Evolutionary conservation across 2,797 vertebrate species (phyloP), one percentile per base, ranked within the genome.

Genomic region (Muscicapa comitata): DNA sequence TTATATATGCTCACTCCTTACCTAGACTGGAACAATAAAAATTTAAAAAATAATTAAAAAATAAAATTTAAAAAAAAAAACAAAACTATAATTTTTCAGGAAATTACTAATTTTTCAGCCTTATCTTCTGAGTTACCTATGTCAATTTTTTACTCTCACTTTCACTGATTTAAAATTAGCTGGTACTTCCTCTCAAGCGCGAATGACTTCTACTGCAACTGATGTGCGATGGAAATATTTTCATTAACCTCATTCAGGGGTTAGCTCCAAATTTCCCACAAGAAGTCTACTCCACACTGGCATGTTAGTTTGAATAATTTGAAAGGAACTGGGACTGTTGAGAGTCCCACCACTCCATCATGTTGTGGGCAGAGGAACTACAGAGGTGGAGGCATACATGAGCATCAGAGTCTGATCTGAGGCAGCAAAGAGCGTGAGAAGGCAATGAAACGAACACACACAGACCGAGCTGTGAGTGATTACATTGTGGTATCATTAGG

Each of bases 321-420:
- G 29, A 71, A 58, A 73, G 13, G 21, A 51, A 29, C 24, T 66
- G 37, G 23, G 17, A 43, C 11, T 42, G 37, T 9, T 43, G 15
- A 40, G 29, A 42, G 29, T 66, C 68, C 47, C 35, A 48, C 8
- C 8, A 13, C 8, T 23, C 75, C 7, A 1, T 58, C 25, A 35
- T 10, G 5, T 7, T 51, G 42, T 31, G 42, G 42, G n/a, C 47
- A 92, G 55, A 82, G 33, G 37, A 92, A 2, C 37, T 57, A 55
- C 7, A 48, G 42, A 77, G n/a, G 47, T 45, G 66, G 47, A 61
- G 62, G 40, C 0, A 0, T 10, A 13, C 12, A 3, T 2, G 2
- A 47, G 33, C 15, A 40, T 28, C 29, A 11, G 35, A 57, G 21
- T 21, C 17, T 10, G 8, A 62, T 70, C 45, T 16, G 24, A 47